These are phyloP conservation scores for Phrynocephalus vlangalii DNA, from an alignment of 2,797 vertebrate genomes.

Conservation along the genomic window DNA sequence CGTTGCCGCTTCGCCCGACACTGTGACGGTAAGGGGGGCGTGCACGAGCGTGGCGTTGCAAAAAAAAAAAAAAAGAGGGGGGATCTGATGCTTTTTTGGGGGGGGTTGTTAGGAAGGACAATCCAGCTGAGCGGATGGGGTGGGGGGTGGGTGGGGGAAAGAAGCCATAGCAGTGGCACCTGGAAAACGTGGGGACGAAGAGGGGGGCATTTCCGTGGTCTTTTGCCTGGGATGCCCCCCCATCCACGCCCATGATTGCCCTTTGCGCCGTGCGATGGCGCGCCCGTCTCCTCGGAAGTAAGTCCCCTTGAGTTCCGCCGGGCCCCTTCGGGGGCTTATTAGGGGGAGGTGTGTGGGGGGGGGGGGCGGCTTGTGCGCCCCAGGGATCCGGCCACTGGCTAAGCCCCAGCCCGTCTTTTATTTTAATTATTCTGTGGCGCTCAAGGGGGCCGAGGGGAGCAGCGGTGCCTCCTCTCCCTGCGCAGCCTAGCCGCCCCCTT, in stretches of 20 bases:
- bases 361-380: not conserved
- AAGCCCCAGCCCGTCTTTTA: no score
- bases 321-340: not conserved
- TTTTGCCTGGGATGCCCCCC: not conserved
- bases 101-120: not conserved
- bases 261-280: not conserved
- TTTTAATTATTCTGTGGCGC: no score
- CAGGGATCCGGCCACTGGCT: no score
- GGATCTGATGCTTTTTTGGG: not conserved
- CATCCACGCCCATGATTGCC: not conserved
- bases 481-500: no score
- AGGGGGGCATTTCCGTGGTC: not conserved
- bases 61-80: no score
- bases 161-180: not conserved
- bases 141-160: not conserved
- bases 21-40: constrained; percentile 6
- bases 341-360: not conserved
- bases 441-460: not conserved
- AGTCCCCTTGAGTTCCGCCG: not conserved
- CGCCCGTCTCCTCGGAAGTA: not conserved
- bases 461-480: not conserved
- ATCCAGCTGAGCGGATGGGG: not conserved
- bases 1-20: constrained; percentile 3
- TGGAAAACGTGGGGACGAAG: not conserved
- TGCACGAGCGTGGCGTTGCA: not conserved